Conservation (phyloP, 2,888 invertebrate genomes). For the Drosophila rellima region DNA sequence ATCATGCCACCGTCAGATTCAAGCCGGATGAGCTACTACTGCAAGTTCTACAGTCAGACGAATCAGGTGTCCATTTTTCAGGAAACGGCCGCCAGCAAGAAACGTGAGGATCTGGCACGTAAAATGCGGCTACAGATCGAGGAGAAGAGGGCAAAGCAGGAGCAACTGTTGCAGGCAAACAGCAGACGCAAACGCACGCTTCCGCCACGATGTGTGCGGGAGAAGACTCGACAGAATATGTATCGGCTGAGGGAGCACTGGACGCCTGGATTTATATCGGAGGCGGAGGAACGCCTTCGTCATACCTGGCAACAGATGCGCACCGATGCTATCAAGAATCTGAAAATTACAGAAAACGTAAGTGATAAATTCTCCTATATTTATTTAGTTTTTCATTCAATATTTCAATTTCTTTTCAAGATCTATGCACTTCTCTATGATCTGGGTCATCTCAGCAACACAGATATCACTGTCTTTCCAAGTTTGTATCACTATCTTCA, state of each 20-base stretch:
- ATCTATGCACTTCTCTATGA: conserved; percentile 79
- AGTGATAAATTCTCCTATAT: not conserved
- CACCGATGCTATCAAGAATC: conserved; percentile 70
- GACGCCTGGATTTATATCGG: conserved; percentile 83
- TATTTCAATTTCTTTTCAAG: conserved; percentile 45
- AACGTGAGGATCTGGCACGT: conserved; percentile 91
- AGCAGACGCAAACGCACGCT: conserved; percentile 54
- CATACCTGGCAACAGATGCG: conserved; percentile 77
- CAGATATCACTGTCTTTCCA: conserved; percentile 83
- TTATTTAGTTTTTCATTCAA: not conserved
- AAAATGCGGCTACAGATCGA: conserved; percentile 89
- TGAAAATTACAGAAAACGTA: conserved; percentile 80
- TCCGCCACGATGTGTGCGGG: conserved; percentile 87
- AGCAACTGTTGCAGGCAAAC: conserved; percentile 61
- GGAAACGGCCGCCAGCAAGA: conserved; percentile 91
- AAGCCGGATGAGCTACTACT: conserved; percentile 87
- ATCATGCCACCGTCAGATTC: conserved; percentile 88
- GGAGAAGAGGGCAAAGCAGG: conserved; percentile 81
- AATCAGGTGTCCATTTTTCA: conserved; percentile 89
- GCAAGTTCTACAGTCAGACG: conserved; percentile 90
- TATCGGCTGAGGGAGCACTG: conserved; percentile 76
- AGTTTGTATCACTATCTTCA: conserved; percentile 75
- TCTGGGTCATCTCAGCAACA: conserved; percentile 78
- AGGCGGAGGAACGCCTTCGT: conserved; percentile 90
- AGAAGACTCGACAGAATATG: conserved; percentile 66